Conservation (phyloP, 1,140 invertebrate genomes). For the Thrips palmi region DNA sequence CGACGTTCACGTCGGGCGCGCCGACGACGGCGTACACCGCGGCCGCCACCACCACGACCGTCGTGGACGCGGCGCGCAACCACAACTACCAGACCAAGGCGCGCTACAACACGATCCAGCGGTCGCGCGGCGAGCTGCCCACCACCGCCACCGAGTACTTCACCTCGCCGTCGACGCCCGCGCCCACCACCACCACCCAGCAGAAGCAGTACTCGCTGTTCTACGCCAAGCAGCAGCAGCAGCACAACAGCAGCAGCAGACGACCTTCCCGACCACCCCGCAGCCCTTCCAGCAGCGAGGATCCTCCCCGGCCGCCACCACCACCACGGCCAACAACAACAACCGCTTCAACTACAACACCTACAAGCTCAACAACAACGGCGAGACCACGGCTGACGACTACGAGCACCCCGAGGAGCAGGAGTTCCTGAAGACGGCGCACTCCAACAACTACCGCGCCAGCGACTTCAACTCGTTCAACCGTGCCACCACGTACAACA, state of each 20-base stretch:
- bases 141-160: slow-evolving; percentile 12
- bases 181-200: too few species aligned
- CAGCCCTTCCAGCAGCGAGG: too few species aligned
- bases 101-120: slow-evolving; percentile 13
- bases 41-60: too few species aligned
- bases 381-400: slow-evolving; percentile 1
- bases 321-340: slow-evolving; percentile 8
- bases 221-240: too few species aligned
- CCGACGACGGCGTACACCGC: too few species aligned
- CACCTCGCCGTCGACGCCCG: too few species aligned
- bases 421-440: slow-evolving; percentile 18
- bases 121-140: slow-evolving; percentile 3
- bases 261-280: too few species aligned
- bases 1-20: too few species aligned
- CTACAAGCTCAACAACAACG: not conserved
- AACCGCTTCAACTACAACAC: too few species aligned
- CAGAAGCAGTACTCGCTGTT: too few species aligned
- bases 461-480: slow-evolving; percentile 17
- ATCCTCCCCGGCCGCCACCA: slow-evolving; percentile 14
- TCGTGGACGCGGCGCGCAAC: too few species aligned
- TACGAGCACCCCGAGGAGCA: slow-evolving; percentile 13
- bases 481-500: slow-evolving; percentile 15
- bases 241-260: too few species aligned
- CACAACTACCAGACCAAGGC: slow-evolving; percentile 14
- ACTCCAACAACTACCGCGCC: slow-evolving; percentile 16